phyloP scores from a whole-genome alignment of 2,888 invertebrate genomes.

The Acanthosoma haemorrhoidale region DNA sequence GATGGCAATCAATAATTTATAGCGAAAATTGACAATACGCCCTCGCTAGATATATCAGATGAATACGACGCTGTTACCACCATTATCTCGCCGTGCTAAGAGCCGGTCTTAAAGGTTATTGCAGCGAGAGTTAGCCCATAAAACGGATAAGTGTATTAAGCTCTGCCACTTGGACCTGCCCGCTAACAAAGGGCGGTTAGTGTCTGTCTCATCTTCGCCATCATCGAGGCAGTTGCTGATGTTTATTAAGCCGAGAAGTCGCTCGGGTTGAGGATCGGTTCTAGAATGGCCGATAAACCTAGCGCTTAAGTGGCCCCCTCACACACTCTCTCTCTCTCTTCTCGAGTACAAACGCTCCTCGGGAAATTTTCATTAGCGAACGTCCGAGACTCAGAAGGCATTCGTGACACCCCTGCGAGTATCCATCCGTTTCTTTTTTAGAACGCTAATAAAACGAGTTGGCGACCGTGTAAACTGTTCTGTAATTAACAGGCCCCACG shows the following conservation, averaged over 20 bases:
- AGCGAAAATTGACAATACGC: too few relatives aligned
- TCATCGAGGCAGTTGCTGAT: not conserved
- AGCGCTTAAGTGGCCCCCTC: not conserved
- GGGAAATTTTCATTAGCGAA: not conserved
- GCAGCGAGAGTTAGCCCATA: not conserved
- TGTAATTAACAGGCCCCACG: not conserved
- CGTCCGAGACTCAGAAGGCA: too few relatives aligned
- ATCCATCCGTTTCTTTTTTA: not conserved
- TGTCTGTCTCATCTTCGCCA: not conserved
- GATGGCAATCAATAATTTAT: too few relatives aligned
- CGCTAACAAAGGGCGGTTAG: not conserved
- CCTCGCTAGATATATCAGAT: too few relatives aligned
- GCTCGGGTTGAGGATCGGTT: not conserved
- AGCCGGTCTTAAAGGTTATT: not conserved
- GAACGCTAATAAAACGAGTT: not conserved
- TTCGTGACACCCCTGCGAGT: not conserved
- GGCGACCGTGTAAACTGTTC: conserved; percentile 15
- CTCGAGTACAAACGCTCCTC: too few relatives aligned
- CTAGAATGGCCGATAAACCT: not conserved
- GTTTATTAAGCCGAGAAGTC: not conserved
- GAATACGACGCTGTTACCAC: too few relatives aligned
- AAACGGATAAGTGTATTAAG: not conserved
- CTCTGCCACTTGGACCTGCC: not conserved
- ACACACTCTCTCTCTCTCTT: too few relatives aligned
- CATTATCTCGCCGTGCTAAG: not conserved